Conservation (phyloP, 2,113 vertebrate species). For the Nothobranchius furzeri region DNA sequence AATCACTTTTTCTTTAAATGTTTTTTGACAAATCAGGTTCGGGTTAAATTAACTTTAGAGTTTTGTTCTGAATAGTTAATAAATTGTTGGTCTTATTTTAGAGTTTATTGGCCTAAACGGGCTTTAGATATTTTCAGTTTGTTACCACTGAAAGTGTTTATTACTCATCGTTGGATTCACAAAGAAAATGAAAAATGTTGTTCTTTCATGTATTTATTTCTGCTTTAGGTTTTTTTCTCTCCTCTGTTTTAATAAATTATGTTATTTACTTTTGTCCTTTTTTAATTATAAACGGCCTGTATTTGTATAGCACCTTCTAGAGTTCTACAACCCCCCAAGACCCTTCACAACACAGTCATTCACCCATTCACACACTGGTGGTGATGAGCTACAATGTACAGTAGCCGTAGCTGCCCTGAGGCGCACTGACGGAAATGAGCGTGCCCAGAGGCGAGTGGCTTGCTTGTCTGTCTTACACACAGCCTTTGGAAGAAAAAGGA, state of each 20-base stretch:
- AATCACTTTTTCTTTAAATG: slow-evolving; percentile 42
- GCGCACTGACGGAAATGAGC: no score
- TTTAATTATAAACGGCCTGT: no score
- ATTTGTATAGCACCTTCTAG: no score
- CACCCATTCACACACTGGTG: no score
- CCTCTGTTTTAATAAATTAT: slow-evolving; percentile 76
- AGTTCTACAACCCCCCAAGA: no score
- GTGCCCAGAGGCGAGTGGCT: no score
- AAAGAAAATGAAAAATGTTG: slow-evolving; percentile 55
- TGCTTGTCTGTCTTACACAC: neutral
- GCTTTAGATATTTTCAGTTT: slow-evolving; percentile 46
- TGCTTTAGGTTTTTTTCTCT: slow-evolving; percentile 69
- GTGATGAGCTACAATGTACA: no score
- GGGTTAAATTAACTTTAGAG: slow-evolving; percentile 35
- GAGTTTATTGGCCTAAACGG: slow-evolving; percentile 38
- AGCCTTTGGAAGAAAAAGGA: neutral
- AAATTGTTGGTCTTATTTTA: slow-evolving; percentile 55
- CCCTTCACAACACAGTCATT: no score
- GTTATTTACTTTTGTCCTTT: slow-evolving; percentile 54
- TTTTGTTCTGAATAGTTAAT: slow-evolving; percentile 14
- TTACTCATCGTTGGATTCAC: slow-evolving; percentile 59
- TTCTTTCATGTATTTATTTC: slow-evolving; percentile 77
- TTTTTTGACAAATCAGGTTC: slow-evolving; percentile 66
- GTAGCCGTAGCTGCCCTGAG: no score
- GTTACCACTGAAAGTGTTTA: slow-evolving; percentile 67